These are phyloP conservation scores for Aricia artaxerxes DNA, from an alignment of 2,888 invertebrate genomes.

Conservation along the genomic window DNA sequence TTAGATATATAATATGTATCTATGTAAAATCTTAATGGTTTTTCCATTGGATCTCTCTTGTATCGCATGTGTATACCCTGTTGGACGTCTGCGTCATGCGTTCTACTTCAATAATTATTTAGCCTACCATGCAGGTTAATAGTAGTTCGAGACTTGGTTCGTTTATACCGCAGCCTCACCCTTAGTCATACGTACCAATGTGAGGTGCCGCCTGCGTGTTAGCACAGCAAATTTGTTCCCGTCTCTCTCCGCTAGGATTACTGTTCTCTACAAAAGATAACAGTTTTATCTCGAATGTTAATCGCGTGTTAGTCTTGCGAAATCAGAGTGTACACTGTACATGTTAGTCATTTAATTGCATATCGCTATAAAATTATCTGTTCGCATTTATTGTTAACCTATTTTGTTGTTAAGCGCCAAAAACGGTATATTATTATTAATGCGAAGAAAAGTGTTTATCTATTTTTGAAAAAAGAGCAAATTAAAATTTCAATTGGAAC, in stretches of 20 bases:
- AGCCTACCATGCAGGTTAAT: no score
- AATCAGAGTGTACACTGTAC: constrained; percentile 46
- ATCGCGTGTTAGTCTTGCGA: constrained; percentile 60
- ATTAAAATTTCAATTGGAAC: no score
- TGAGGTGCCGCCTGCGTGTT: constrained; percentile 72
- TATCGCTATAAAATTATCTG: not conserved
- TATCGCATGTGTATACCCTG: no score
- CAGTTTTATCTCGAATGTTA: constrained; percentile 67
- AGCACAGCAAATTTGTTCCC: constrained; percentile 75
- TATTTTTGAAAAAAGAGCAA: not conserved
- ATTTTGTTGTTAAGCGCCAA: not conserved
- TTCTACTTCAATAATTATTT: no score
- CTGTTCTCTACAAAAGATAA: constrained; percentile 72
- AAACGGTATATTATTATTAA: not conserved
- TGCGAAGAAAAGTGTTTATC: not conserved
- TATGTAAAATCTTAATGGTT: no score
- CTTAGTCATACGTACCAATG: constrained; percentile 61
- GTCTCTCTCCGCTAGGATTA: constrained; percentile 70
- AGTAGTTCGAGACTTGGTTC: not conserved
- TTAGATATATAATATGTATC: no score
- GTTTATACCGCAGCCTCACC: constrained; percentile 44
- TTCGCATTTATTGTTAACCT: not conserved
- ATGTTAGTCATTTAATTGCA: constrained; percentile 22
- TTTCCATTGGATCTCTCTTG: no score
- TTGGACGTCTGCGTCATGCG: no score